Conservation (phyloP, 2,113 vertebrate genomes). For the Corythoichthys intestinalis region DNA sequence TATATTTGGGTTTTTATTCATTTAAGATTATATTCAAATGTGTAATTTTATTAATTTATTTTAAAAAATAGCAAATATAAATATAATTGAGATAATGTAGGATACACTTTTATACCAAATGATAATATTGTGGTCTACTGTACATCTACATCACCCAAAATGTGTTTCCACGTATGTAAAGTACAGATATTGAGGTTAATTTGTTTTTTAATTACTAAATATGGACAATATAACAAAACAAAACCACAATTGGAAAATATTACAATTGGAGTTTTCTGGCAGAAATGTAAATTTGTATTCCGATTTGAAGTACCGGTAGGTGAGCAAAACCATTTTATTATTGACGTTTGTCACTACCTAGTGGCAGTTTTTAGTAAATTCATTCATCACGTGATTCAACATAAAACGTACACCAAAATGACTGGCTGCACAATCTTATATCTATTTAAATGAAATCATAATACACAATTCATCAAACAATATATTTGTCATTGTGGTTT, state of each 20-base stretch:
- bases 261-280: background rate
- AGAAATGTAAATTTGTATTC: background rate
- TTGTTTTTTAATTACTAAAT: background rate
- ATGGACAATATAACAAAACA: background rate
- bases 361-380: conserved; percentile 5
- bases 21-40: too few species aligned
- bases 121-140: too few species aligned
- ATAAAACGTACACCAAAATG: background rate
- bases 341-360: conserved; percentile 33
- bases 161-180: too few species aligned
- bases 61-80: too few species aligned
- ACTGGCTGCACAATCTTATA: background rate
- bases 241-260: background rate
- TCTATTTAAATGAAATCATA: background rate
- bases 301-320: background rate
- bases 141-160: too few species aligned
- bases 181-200: too few species aligned
- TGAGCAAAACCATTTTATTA: background rate
- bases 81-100: too few species aligned
- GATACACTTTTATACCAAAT: too few species aligned
- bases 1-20: too few species aligned
- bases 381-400: background rate
- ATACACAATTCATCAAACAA: background rate
- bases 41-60: too few species aligned
- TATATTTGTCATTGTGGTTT: background rate